Percentiles rank a stretch among this genome's conserved stretches.
Evolutionary conservation across 2,888 invertebrate species (phyloP).

Genomic region (Periphyllus acericola): DNA sequence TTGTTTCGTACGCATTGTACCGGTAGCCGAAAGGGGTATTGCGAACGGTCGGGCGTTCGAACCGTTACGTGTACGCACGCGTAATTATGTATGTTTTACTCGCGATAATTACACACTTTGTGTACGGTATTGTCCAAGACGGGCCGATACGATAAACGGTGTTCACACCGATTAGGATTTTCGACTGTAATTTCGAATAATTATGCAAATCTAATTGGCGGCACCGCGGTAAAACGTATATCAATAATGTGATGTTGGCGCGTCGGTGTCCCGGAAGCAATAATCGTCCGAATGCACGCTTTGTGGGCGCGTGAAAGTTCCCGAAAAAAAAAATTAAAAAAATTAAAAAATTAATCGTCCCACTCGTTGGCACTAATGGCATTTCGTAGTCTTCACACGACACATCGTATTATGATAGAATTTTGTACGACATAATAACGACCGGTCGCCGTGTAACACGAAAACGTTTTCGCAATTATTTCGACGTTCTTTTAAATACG

Average conservation of each 20-base stretch:
- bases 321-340: background rate
- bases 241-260: background rate
- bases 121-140: too few relatives aligned
- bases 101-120: too few relatives aligned
- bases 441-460: background rate
- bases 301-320: background rate
- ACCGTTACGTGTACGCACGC: too few relatives aligned
- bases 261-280: background rate
- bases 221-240: background rate
- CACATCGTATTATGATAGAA: background rate
- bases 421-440: background rate
- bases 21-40: too few relatives aligned
- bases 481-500: background rate
- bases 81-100: too few relatives aligned
- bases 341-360: too few relatives aligned
- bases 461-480: slow-evolving; percentile 42
- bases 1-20: too few relatives aligned
- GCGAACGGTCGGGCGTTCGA: too few relatives aligned
- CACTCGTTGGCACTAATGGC: too few relatives aligned
- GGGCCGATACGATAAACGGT: background rate
- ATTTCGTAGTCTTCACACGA: background rate
- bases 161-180: background rate
- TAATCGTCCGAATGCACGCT: background rate
- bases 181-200: background rate
- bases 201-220: background rate